Evolutionary conservation across 2,797 vertebrate species (phyloP), one percentile per base, ranked within the genome.

Genomic region (Coilia nasus): DNA sequence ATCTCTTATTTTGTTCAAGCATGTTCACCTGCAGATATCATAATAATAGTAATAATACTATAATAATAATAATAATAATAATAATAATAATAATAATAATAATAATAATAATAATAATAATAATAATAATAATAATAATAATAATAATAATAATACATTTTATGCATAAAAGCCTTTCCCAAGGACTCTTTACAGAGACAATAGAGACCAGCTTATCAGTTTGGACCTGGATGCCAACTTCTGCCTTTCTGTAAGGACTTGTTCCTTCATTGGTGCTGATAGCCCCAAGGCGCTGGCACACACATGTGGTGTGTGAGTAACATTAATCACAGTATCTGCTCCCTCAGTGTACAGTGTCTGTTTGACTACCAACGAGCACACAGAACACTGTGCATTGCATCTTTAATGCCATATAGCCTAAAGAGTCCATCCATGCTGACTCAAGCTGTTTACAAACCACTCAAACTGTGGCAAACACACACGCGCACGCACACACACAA

Each of bases 401-500:
- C 25, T 14, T 19, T 19, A 28, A 75, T 75, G 28, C 5, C 31
- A 75, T 14, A 41, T 47, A 47, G 46, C 46, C 46, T 47, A n/a
- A n/a, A 19, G 11, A 35, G 67, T 28, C 67, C 28, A 35, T 28
- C 67, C 67, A 75, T 28, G 6, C 31, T 14, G 15, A 75, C 17
- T 75, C 67, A 75, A 75, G 31, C 17, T 75, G 67, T 75, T 75
- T 75, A 35, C 31, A 17, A 41, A 35, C 31, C 31, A 35, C 15
- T 75, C 31, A 28, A 75, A 67, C 62, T 41, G 67, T 19, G 56
- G 23, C 14, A 64, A 10, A 14, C 19, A n/a, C 67, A 47, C 57
- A 47, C 57, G 17, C 25, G 41, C 28, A 82, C 14, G 54, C 47
- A 57, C 60, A 57, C 60, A 82, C 60, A 67, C 59, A 82, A 80